Conservation (phyloP, 2,113 vertebrate species). For the Myiagra hebetior region DNA sequence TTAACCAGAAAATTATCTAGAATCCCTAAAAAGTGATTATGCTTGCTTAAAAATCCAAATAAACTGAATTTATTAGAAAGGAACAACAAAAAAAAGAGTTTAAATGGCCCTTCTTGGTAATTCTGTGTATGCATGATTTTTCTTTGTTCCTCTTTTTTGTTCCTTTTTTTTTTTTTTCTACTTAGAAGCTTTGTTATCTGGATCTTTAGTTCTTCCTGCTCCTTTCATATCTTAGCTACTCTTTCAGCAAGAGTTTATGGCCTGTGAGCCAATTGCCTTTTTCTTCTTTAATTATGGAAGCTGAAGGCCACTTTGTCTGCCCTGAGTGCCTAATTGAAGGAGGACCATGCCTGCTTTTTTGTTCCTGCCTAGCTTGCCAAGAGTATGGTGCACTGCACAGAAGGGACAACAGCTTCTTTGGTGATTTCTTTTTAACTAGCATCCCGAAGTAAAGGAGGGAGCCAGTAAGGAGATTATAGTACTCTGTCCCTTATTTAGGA, state of each 20-base stretch:
- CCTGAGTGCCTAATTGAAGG: conserved; percentile 11
- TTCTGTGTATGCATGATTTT: neutral
- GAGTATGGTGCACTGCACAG: neutral
- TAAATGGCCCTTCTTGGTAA: neutral
- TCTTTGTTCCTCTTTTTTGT: neutral
- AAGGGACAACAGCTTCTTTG: neutral
- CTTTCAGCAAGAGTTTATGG: conserved; percentile 42
- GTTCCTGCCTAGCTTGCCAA: neutral
- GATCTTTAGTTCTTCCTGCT: conserved; percentile 10
- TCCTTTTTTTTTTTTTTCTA: neutral
- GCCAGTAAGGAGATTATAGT: neutral
- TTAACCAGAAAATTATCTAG: neutral
- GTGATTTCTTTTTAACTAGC: neutral
- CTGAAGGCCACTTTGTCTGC: conserved; percentile 42
- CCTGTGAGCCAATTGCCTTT: conserved; percentile 29
- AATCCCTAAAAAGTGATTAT: neutral
- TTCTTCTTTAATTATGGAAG: conserved; percentile 47
- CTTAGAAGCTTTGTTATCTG: neutral
- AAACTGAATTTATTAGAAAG: neutral
- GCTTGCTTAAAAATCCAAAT: neutral
- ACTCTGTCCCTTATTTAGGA: neutral
- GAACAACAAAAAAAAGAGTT: neutral
- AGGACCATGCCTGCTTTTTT: conserved; percentile 14
- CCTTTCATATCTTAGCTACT: conserved; percentile 14
- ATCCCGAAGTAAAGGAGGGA: neutral